These are phyloP conservation scores for Tachycineta bicolor DNA, from an alignment of 2,113 vertebrate species.

Conservation along the genomic window DNA sequence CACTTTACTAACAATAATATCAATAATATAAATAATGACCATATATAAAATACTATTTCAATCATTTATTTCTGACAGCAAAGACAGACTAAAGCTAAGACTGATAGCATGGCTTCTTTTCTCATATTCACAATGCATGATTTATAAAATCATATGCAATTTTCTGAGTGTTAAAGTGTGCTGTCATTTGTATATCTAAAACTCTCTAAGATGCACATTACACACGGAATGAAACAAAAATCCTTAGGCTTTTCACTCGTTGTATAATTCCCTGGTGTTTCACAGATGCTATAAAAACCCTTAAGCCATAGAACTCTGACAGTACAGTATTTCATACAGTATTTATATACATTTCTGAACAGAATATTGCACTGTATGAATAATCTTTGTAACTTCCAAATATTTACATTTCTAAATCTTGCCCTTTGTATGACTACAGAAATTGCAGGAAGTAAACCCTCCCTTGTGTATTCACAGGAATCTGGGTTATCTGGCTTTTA, in stretches of 20 bases:
- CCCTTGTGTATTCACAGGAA: conserved; percentile 15
- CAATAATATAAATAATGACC: neutral
- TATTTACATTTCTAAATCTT: conserved; percentile 38
- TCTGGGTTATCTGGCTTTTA: neutral
- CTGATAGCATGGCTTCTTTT: neutral
- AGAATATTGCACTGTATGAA: conserved; percentile 19
- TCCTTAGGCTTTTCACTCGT: neutral
- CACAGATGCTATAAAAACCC: conserved; percentile 6
- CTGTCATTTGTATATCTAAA: conserved; percentile 18
- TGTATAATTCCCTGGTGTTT: neutral
- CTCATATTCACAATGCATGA: neutral
- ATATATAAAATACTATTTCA: neutral
- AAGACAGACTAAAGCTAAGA: neutral
- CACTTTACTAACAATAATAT: neutral
- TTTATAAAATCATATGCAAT: neutral
- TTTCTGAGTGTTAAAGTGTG: neutral
- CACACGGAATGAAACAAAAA: conserved; percentile 16
- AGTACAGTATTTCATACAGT: conserved; percentile 9
- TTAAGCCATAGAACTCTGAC: neutral
- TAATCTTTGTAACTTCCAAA: conserved; percentile 7
- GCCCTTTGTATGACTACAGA: conserved; percentile 34
- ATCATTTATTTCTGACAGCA: neutral
- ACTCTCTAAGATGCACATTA: neutral
- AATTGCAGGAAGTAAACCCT: conserved; percentile 18
- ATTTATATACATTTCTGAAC: neutral